Evolutionary conservation across 2,113 vertebrate species (phyloP), one percentile per base, ranked within the genome.

Genomic region (Phoenicopterus ruber): DNA sequence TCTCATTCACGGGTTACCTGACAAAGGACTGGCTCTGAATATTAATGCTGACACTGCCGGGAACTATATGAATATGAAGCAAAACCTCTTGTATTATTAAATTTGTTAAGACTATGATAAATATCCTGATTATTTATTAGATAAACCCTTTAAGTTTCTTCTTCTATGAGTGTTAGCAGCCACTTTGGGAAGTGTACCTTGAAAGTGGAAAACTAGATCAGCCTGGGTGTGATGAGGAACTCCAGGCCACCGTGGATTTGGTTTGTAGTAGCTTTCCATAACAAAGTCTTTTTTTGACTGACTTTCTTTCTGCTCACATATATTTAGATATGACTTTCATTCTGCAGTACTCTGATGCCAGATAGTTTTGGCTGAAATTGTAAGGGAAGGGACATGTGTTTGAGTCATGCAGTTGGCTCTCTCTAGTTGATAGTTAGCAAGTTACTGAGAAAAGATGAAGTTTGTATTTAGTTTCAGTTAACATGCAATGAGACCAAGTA

Each of bases 331-430:
- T 88, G 92, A 95, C 89, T 97, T 96, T 89, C 94, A 78, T 94
- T 97, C 91, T 82, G 95, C 94, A 94, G 85, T 58, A 4, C 81
- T 89, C 84, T 25, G 54, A 52, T 96, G 96, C 96, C 96, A 97
- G 96, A 96, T 80, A 97, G 85, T 97, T 97, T 97, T 95, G 92
- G 92, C 95, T 94, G 94, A 94, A 82, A 62, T 1, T 83, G 65
- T 44, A 65, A 87, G 77, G 88, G 88, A 94, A 88, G 95, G 93
- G 94, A 89, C 94, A 95, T 65, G 25, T 95, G 92, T 94, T 91
- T 96, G 96, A 97, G 95, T 97, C 94, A 97, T 96, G 89, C 85
- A 96, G 83, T 92, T 97, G 96, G 97, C 96, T 95, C 92, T 95
- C 82, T 69, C 80, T 55, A 32, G 67, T 70, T 91, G 86, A 97